A percentile compares a stretch with the other conserved stretches of the same genome.
phyloP scores from a whole-genome alignment of 2,113 vertebrate genomes.

The Macaca nemestrina region DNA sequence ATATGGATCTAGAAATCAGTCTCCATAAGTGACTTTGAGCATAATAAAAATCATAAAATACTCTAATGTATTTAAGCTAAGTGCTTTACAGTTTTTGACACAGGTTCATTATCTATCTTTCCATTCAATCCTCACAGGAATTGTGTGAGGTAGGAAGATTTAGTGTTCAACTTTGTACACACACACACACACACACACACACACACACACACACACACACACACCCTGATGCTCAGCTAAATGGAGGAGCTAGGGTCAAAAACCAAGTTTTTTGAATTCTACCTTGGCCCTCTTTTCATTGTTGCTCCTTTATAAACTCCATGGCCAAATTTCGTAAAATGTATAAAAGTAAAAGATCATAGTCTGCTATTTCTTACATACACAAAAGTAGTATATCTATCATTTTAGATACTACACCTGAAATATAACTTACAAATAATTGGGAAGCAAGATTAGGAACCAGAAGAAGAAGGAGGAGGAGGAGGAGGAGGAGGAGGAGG shows the following conservation, averaged over 20 bases:
- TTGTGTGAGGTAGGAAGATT: not conserved
- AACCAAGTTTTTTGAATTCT: not conserved
- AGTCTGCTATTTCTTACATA: not conserved
- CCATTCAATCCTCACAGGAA: not conserved
- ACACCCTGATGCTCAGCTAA: not conserved
- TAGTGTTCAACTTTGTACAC: not conserved
- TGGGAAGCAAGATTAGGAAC: not conserved
- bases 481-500: too few species aligned
- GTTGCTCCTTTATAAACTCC: not conserved
- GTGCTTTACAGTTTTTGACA: constrained; percentile 46
- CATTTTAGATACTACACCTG: too few species aligned
- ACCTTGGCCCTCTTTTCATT: not conserved
- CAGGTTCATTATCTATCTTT: not conserved
- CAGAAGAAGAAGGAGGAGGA: not conserved
- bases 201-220: not conserved
- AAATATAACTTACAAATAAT: not conserved
- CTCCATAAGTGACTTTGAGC: constrained; percentile 13
- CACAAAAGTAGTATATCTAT: not conserved
- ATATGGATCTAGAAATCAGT: constrained; percentile 34
- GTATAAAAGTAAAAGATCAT: not conserved
- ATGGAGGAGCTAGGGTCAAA: not conserved
- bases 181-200: not conserved
- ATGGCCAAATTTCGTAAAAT: not conserved
- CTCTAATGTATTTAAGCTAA: constrained; percentile 48
- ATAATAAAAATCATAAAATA: constrained; percentile 43